Percentiles rank a stretch among this genome's conserved stretches.
Conservation (phyloP, 2,888 invertebrate species). For the Leptopterna dolabrata region DNA sequence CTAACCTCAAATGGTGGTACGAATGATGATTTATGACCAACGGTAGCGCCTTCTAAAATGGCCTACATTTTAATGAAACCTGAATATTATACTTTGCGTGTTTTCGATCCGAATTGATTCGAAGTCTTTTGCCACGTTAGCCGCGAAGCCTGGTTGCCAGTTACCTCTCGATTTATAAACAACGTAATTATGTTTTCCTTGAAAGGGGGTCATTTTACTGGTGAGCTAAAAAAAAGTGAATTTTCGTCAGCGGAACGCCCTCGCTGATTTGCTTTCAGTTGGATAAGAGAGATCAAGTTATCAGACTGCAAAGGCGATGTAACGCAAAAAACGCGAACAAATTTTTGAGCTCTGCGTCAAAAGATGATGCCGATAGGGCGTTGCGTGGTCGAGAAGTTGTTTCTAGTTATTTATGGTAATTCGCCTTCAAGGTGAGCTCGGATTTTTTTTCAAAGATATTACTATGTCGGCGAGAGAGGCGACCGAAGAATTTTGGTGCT, state of each 20-base stretch:
- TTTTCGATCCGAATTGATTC: background rate
- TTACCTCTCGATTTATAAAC: background rate
- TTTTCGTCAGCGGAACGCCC: background rate
- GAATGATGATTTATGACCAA: background rate
- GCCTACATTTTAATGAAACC: background rate
- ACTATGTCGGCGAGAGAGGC: background rate
- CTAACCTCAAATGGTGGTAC: background rate
- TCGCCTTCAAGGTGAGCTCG: background rate
- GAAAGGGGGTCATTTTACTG: background rate
- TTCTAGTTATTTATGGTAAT: background rate
- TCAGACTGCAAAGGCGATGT: background rate
- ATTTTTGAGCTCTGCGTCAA: background rate
- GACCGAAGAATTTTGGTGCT: background rate
- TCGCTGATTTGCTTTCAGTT: background rate
- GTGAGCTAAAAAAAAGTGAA: background rate
- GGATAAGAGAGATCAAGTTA: background rate
- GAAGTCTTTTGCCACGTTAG: background rate
- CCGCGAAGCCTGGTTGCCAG: background rate
- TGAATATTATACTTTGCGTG: background rate
- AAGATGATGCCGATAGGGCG: background rate
- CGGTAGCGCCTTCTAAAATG: background rate
- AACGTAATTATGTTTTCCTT: background rate
- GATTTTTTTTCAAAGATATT: background rate
- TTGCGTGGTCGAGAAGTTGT: background rate
- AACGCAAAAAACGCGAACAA: background rate